Evolutionary conservation across 2,888 invertebrate species (phyloP), one percentile per base, ranked within the genome.

Genomic region (Chloromyia formosa): DNA sequence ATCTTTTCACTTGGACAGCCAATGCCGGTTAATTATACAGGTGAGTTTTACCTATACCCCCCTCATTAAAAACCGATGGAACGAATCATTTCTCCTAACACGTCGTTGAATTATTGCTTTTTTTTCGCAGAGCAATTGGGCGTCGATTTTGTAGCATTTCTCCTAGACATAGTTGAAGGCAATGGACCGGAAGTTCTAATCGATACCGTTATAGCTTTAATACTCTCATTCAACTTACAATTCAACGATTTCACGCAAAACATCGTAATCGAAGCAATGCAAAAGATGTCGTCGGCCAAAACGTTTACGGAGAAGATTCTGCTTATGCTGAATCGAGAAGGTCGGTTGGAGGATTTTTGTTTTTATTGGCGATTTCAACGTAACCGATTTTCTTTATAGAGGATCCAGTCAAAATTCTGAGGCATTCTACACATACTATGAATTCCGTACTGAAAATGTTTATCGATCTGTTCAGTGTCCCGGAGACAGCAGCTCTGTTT

Each of bases 401-500:
- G 85, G 95, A 96, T 87, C 94, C 97, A 53, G 92, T 94, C 0
- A 89, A 92, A 80, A 90, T 95, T 82, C 92, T 95, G 82, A 93
- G 94, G 80, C 94, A 95, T 83, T 90, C 92, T 80, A 91, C 92
- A 1, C 89, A 90, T 76, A 93, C 93, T 0, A 89, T 92, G 71
- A 94, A 97, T 86, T 93, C 97, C 0, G 92, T 97, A 9, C 87
- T 96, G 64, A 97, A 97, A 86, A 88, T 98, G 79, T 92, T 95
- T 79, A 91, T 91, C 60, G 97, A 98, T 84, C 86, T 97, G 78
- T 96, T 96, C 84, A 91, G 91, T 77, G 89, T 90, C 79, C 89
- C 90, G 78, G 88, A 90, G 78, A 95, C 96, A 0, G 94, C 97
- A 0, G 90, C 91, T 78, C 89, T 97, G 77, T 95, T 97, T 86